These are phyloP conservation scores for Alca torda DNA, from an alignment of 2,797 vertebrate genomes.

Conservation along the genomic window DNA sequence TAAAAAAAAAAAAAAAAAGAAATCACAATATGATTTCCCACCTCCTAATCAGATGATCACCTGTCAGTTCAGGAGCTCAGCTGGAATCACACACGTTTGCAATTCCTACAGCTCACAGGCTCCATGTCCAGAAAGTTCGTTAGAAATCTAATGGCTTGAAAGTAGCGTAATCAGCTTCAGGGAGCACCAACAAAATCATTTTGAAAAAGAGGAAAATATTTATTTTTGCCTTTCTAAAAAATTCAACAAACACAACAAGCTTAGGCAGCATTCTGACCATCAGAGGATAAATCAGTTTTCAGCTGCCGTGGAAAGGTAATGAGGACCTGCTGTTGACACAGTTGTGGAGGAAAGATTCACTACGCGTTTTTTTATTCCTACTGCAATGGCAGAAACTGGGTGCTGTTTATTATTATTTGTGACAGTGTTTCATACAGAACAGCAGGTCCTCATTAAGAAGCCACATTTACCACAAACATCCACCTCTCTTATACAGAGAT, in stretches of 20 bases:
- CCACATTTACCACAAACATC: not conserved
- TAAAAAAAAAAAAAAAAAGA: not conserved
- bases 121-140: not conserved
- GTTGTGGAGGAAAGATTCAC: not conserved
- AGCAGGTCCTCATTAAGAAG: slow-evolving; percentile 45
- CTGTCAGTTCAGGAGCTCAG: not conserved
- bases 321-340: not conserved
- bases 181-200: not conserved
- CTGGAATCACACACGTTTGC: accelerated
- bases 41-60: not conserved
- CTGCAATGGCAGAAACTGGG: not conserved
- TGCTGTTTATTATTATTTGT: slow-evolving; percentile 1
- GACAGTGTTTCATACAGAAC: slow-evolving; percentile 18
- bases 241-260: not conserved
- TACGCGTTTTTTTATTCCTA: not conserved
- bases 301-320: not conserved
- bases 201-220: not conserved
- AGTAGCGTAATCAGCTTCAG: not conserved
- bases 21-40: not conserved
- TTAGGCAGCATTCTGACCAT: not conserved
- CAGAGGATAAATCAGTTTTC: not conserved
- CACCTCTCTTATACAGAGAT: not conserved
- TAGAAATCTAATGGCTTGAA: not conserved
- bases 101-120: not conserved
- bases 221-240: not conserved